Base-by-base conservation (phyloP, 2,113 vertebrate species). In the Podarcis raffonei region DNA sequence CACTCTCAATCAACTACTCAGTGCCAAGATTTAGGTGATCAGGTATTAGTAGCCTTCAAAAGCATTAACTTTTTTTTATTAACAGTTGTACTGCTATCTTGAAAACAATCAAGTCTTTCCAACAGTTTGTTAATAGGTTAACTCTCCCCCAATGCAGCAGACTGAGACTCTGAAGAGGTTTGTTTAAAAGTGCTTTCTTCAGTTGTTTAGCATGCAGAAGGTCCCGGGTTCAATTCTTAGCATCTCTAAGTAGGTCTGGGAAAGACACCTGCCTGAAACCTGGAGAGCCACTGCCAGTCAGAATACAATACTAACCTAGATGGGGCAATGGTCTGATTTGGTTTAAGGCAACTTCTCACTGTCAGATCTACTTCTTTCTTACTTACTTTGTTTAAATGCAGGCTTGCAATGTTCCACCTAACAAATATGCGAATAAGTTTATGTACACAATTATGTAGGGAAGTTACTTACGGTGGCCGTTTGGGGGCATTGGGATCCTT, bases 401-500 rank as follows among this genome's bases (percentile, higher is more conserved):
- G 8, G 25, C 42, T 15, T 30, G 53, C 20, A 42, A 9, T 8
- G 42, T 65, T 6, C 5, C 6, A 32, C 72, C 37, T 27, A 32
- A 48, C 6, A n/a, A 65, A 16, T 5, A 30, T 12, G 22, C 25
- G 74, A 82, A 42, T 42, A 2, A 2, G 27, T 42, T 1, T 66
- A 0, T 3, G 20, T 7, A 81, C 32, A n/a, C n/a, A 1, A 0
- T 16, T 37, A 81, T 3, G 0, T 59, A 59, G 57, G 57, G 57
- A 84, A 69, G 72, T 2, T 76, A 97, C 98, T 96, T 96, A 98
- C 98, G 97, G 97, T 91, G 98, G 98, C 94, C 98, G 97, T 90
- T 98, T 98, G 0, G 98, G 98, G 0, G 97, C 98, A 83, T 98
- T 98, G 25, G 98, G 98, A 83, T 98, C 98, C 96, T 98, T 98